Percentiles rank a stretch among this genome's conserved stretches.
phyloP scores from a whole-genome alignment of 2,888 invertebrate genomes.

The Myopa tessellatipennis region DNA sequence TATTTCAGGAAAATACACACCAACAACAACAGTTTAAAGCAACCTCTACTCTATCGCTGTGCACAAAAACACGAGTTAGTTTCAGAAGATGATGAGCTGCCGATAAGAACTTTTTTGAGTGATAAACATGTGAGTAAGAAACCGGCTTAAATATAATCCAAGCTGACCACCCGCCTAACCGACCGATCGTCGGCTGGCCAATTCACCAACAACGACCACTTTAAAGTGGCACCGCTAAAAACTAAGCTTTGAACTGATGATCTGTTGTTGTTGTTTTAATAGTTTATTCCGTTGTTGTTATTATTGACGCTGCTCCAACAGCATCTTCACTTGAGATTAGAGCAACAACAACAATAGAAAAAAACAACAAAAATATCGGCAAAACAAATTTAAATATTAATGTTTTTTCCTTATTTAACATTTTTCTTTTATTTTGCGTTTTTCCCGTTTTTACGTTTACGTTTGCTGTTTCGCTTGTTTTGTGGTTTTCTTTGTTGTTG shows the following conservation, averaged over 20 bases:
- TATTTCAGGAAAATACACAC: neutral
- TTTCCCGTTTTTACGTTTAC: too few species aligned
- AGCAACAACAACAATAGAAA: slow-evolving; percentile 7
- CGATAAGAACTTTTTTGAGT: neutral
- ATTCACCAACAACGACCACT: slow-evolving; percentile 1
- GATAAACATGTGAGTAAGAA: slow-evolving; percentile 57
- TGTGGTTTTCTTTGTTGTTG: too few species aligned
- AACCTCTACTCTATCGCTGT: neutral
- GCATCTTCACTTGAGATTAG: slow-evolving; percentile 20
- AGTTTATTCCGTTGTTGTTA: neutral
- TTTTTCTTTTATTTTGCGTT: slow-evolving; percentile 20
- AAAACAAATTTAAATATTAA: slow-evolving; percentile 10
- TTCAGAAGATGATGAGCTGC: slow-evolving; percentile 10
- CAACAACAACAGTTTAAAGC: neutral
- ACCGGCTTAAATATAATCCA: slow-evolving; percentile 50
- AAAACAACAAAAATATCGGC: neutral
- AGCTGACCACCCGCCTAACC: neutral
- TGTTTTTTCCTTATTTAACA: slow-evolving; percentile 32
- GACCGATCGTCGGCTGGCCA: neutral
- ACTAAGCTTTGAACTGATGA: slow-evolving; percentile 4
- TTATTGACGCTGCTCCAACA: neutral
- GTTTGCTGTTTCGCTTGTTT: too few species aligned
- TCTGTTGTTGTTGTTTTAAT: slow-evolving; percentile 10
- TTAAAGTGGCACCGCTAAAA: neutral
- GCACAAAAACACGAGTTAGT: neutral